Base-by-base conservation (phyloP, 2,113 vertebrate genomes). In the Mormyrus iriodes region DNA sequence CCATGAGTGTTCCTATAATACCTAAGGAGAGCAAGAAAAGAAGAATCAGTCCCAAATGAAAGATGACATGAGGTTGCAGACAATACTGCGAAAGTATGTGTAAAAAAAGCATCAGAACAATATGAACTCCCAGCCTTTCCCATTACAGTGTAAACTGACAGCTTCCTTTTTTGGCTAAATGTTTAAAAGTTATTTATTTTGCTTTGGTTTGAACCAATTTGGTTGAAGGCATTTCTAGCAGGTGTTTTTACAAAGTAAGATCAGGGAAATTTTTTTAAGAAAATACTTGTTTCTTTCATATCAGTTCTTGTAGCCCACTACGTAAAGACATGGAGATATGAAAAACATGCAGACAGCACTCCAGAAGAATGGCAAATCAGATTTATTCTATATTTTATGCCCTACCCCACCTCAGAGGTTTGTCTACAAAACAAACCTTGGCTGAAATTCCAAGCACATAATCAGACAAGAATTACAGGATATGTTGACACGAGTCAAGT, bases 1-100 rank as follows among this genome's bases (percentile, higher is more conserved):
- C 97, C 97, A 76, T 97, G 97, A 0, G 97, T 97, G 93, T 97
- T 97, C 42, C 96, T 94, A 94, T 97, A 97, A 91, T 97, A 97
- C 91, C 97, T 97, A 92, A 19, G 27, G 5, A 21, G n/a, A 53
- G 21, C 5, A 55, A 44, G 42, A 61, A 61, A 27, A 53, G 51
- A 31, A 17, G n/a, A 53, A 52, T 76, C 31, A 35, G 31, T 48
- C n/a, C 0, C 10, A 51, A 85, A 27, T 8, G 21, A 65, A 44
- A n/a, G 53, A 69, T 24, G 9, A 51, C 48, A 51, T 86, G 49
- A 86, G 39, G 10, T 31, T 85, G 19, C 46, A 21, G 1, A 42
- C 39, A 44, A 86, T 13, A 86, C 46, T 86, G 46, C 31, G 12
- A 52, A 44, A 21, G 0, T 48, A 8, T 5, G 9, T 24, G 13